Conservation (phyloP, 1,140 invertebrate species). For the Delia radicum region DNA sequence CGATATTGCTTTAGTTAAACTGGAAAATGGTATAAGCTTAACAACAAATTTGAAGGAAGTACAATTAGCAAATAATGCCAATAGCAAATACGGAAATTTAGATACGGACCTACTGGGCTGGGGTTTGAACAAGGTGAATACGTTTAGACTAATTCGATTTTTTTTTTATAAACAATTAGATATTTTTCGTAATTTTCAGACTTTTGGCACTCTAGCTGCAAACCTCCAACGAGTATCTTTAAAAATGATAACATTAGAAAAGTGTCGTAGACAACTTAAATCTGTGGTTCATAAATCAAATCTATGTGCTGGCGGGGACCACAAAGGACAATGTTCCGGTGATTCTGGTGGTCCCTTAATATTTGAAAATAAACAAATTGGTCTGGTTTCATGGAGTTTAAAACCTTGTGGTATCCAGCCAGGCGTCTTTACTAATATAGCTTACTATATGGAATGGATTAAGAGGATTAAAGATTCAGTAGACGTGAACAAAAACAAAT, state of each 20-base stretch:
- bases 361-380: slow-evolving; percentile 45
- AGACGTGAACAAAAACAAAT: not conserved
- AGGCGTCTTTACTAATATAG: slow-evolving; percentile 58
- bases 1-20: slow-evolving; percentile 44
- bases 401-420: slow-evolving; percentile 57
- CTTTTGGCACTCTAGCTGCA: slow-evolving; percentile 41
- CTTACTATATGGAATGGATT: slow-evolving; percentile 57
- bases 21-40: slow-evolving; percentile 27
- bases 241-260: slow-evolving; percentile 40
- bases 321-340: slow-evolving; percentile 56
- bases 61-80: slow-evolving; percentile 30
- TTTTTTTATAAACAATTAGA: too few relatives aligned
- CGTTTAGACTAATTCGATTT: too few relatives aligned
- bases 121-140: slow-evolving; percentile 43
- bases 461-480: not conserved
- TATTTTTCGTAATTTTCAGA: slow-evolving; percentile 35
- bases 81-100: slow-evolving; percentile 27
- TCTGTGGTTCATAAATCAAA: slow-evolving; percentile 39
- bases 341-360: slow-evolving; percentile 57
- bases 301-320: slow-evolving; percentile 52
- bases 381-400: slow-evolving; percentile 57
- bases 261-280: slow-evolving; percentile 44
- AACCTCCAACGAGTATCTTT: slow-evolving; percentile 51
- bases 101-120: slow-evolving; percentile 41
- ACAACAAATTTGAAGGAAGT: slow-evolving; percentile 18